phyloP scores from a whole-genome alignment of 2,113 vertebrate genomes.

The Phalacrocorax carbo region DNA sequence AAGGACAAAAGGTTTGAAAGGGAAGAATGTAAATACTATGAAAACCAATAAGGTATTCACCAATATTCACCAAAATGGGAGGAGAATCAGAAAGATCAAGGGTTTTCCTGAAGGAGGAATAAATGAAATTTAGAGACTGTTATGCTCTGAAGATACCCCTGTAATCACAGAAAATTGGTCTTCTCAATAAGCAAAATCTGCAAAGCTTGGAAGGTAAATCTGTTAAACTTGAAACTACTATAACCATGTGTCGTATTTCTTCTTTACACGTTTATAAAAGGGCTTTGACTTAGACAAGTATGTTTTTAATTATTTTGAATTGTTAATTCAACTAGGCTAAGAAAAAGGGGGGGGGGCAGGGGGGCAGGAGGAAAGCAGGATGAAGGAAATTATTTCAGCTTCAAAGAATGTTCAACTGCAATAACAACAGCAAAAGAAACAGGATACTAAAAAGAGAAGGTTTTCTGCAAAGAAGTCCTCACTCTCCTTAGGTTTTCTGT shows the following conservation, averaged over 20 bases:
- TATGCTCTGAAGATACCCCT: neutral
- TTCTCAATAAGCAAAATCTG: neutral
- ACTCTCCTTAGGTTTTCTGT: neutral
- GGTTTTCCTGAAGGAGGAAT: neutral
- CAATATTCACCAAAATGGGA: neutral
- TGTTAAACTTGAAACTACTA: neutral
- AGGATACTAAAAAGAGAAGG: neutral
- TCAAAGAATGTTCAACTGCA: neutral
- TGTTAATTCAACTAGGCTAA: neutral
- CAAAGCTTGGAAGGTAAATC: neutral
- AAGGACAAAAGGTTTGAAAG: neutral
- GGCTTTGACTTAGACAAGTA: neutral
- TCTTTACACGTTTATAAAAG: neutral
- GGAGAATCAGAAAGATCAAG: neutral
- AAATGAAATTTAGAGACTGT: neutral
- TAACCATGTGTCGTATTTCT: neutral
- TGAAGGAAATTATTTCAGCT: constrained; percentile 33
- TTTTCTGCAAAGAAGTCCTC: neutral
- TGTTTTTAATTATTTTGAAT: constrained; percentile 25
- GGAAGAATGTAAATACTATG: neutral
- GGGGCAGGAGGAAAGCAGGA: neutral
- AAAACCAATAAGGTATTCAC: neutral
- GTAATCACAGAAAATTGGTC: neutral
- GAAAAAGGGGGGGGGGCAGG: neutral
- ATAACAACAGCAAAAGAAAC: neutral